Evolutionary conservation across 1,140 invertebrate genomes (phyloP).

Genomic region (Nomia melanderi): DNA sequence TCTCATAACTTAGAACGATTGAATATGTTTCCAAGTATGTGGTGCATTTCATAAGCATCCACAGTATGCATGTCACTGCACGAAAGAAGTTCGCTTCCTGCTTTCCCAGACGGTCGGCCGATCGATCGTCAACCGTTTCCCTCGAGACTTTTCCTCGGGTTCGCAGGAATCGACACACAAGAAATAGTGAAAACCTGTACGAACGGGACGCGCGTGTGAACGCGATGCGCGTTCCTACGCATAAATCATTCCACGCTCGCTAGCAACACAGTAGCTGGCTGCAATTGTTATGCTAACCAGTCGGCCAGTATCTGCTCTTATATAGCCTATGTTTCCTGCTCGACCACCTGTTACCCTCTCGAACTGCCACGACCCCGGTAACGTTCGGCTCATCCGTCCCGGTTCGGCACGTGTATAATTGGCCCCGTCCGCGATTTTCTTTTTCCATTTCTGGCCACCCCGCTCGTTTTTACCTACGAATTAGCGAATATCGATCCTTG

Average conservation of each 20-base stretch:
- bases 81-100: neutral
- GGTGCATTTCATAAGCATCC: too few species aligned
- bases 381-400: constrained; percentile 58
- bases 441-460: constrained; percentile 10
- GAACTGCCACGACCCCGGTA: constrained; percentile 61
- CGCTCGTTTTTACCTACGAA: constrained; percentile 8
- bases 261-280: constrained; percentile 70
- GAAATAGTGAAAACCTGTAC: constrained; percentile 33
- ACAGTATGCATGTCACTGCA: neutral
- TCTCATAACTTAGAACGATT: too few species aligned
- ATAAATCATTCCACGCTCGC: constrained; percentile 74
- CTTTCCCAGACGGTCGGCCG: neutral
- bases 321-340: constrained; percentile 77
- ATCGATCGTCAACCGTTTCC: constrained; percentile 28
- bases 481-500: constrained; percentile 25
- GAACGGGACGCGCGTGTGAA: constrained; percentile 67
- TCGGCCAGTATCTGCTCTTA: constrained; percentile 77
- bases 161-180: constrained; percentile 41
- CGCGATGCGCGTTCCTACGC: constrained; percentile 60
- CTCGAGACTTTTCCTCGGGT: constrained; percentile 57
- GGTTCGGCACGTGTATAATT: constrained; percentile 59
- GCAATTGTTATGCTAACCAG: constrained; percentile 80
- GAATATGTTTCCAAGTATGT: too few species aligned
- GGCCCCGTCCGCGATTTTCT: constrained; percentile 26
- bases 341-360: constrained; percentile 79